A percentile compares a stretch with the other conserved stretches of the same genome.
Conservation (phyloP, 2,888 invertebrate species). For the Slavum lentiscoides region DNA sequence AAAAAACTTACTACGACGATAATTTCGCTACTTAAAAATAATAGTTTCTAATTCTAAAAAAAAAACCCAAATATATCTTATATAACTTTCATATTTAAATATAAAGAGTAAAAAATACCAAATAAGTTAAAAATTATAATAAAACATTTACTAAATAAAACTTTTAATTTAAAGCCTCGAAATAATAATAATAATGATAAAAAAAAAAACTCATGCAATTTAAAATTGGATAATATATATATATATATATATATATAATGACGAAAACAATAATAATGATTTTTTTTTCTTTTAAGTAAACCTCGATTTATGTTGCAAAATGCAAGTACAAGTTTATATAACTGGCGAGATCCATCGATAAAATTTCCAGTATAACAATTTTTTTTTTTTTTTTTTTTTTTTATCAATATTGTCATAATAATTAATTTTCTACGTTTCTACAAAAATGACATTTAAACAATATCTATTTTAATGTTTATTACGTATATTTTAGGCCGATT, state of each 20-base stretch:
- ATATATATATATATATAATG: conserved; percentile 10
- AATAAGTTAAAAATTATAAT: conserved; percentile 53
- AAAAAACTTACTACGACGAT: conserved; percentile 39
- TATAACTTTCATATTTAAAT: conserved; percentile 46
- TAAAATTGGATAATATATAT: conserved; percentile 26
- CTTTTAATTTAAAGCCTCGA: conserved; percentile 47
- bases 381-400: background rate
- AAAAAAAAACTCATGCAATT: conserved; percentile 42
- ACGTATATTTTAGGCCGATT: conserved; percentile 40
- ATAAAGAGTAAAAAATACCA: conserved; percentile 54
- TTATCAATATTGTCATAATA: conserved; percentile 31
- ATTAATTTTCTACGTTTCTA: conserved; percentile 22
- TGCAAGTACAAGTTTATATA: conserved; percentile 46
- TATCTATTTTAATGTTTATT: conserved; percentile 7
- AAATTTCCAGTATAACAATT: conserved; percentile 49
- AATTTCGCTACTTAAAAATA: conserved; percentile 48
- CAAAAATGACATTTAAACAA: conserved; percentile 32
- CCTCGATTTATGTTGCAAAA: conserved; percentile 50
- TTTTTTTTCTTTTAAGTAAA: conserved; percentile 46
- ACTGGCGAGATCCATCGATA: conserved; percentile 53
- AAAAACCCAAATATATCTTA: conserved; percentile 49
- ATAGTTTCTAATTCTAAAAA: conserved; percentile 52
- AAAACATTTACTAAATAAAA: conserved; percentile 52
- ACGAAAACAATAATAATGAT: conserved; percentile 46
- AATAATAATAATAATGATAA: too few species aligned